Conservation (phyloP, 1,140 invertebrate species). For the Pseudomyrmex flavicornis region DNA sequence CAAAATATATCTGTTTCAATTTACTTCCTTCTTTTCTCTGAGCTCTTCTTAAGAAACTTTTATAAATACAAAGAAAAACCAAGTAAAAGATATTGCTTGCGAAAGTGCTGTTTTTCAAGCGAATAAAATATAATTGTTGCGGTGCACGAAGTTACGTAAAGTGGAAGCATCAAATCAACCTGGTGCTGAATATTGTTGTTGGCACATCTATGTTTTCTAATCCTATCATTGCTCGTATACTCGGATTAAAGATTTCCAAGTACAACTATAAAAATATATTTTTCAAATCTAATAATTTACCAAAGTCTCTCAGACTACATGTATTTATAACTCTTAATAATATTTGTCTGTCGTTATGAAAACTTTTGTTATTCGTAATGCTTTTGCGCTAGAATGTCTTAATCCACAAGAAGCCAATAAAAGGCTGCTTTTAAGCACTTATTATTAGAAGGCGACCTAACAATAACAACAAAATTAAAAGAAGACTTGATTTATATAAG, state of each 20-base stretch:
- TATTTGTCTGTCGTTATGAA: neutral
- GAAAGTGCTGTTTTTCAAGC: neutral
- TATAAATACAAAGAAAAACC: neutral
- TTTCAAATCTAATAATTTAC: too few relatives aligned
- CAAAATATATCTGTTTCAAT: too few relatives aligned
- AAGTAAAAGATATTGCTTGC: conserved; percentile 10
- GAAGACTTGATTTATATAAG: conserved; percentile 10
- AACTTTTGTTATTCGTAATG: neutral
- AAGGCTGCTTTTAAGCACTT: neutral
- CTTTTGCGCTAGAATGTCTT: neutral
- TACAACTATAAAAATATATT: too few relatives aligned
- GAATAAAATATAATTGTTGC: conserved; percentile 24
- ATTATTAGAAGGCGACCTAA: neutral
- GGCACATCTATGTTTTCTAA: neutral
- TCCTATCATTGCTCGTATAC: neutral
- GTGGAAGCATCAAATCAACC: neutral
- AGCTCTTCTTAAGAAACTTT: too few relatives aligned
- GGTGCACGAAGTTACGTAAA: conserved; percentile 38
- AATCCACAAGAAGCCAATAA: conserved; percentile 1
- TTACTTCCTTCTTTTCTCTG: too few relatives aligned
- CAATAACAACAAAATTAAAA: conserved; percentile 18
- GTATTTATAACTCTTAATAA: neutral
- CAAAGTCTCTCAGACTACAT: neutral
- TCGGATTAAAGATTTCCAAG: neutral
- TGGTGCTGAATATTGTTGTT: neutral